These are phyloP conservation scores for Hemibagrus wyckioides DNA, from an alignment of 2,113 vertebrate species.

Conservation along the genomic window DNA sequence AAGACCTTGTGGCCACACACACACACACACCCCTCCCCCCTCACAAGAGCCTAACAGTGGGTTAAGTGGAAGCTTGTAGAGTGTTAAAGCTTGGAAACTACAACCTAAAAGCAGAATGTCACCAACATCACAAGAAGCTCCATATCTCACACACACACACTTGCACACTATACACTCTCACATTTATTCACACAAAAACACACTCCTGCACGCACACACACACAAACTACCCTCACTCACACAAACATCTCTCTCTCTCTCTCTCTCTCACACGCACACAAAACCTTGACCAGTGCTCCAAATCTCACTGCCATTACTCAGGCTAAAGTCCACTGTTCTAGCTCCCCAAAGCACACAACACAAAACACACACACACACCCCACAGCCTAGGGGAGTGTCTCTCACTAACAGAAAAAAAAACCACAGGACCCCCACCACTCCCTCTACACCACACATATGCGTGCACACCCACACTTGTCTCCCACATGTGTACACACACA, in stretches of 20 bases:
- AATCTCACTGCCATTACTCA: conserved; percentile 5
- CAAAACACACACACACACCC: neutral
- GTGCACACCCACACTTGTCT: conserved; percentile 8
- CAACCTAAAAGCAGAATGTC: conserved; percentile 36
- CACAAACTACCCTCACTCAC: neutral
- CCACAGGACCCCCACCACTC: conserved; percentile 2
- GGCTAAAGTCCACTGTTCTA: conserved; percentile 32
- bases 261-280: neutral
- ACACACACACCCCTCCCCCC: neutral
- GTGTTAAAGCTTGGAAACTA: conserved; percentile 1
- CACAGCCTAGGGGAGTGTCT: neutral
- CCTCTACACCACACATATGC: conserved; percentile 9
- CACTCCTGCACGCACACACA: neutral
- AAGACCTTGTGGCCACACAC: neutral
- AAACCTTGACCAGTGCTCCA: conserved; percentile 21
- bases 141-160: neutral
- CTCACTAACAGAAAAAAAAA: neutral
- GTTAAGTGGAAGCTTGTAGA: neutral
- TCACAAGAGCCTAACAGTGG: neutral
- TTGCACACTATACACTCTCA: neutral
- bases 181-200: too few species aligned
- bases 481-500: conserved; percentile 15
- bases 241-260: neutral
- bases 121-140: conserved; percentile 32
- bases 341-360: conserved; percentile 6